phyloP scores from a whole-genome alignment of 2,888 invertebrate species.

The Dolichomitus sp. region DNA sequence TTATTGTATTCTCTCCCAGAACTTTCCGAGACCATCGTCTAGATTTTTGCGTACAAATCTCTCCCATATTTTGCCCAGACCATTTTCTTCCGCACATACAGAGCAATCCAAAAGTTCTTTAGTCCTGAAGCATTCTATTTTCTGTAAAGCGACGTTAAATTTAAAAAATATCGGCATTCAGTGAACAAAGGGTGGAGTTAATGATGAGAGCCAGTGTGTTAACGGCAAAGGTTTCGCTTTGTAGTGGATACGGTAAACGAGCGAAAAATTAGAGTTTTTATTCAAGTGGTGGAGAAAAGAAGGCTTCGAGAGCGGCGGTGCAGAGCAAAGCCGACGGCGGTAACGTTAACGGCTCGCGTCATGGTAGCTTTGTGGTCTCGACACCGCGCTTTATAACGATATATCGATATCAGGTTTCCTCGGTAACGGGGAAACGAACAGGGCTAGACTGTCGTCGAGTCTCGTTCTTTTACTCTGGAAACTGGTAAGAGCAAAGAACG shows the following conservation, averaged over 20 bases:
- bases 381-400: constrained; percentile 59
- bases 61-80: too few species aligned
- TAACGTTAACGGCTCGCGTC: constrained; percentile 49
- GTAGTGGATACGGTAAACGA: neutral
- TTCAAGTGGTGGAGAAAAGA: neutral
- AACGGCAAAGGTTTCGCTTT: neutral
- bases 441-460: constrained; percentile 16
- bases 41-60: too few species aligned
- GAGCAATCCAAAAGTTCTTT: neutral
- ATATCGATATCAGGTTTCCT: constrained; percentile 66
- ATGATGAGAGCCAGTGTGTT: constrained; percentile 3
- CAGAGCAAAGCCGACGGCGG: constrained; percentile 14
- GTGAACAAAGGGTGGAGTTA: neutral
- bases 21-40: too few species aligned
- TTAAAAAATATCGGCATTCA: neutral
- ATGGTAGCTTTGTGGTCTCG: constrained; percentile 58
- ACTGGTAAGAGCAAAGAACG: constrained; percentile 49
- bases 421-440: constrained; percentile 55
- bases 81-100: too few species aligned
- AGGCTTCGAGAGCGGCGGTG: constrained; percentile 13
- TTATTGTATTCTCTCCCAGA: too few species aligned
- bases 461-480: constrained; percentile 47
- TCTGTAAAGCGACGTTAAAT: neutral
- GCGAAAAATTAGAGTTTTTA: constrained; percentile 32
- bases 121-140: neutral